phyloP scores from a whole-genome alignment of 2,888 invertebrate genomes.

The Leucoma salicis region DNA sequence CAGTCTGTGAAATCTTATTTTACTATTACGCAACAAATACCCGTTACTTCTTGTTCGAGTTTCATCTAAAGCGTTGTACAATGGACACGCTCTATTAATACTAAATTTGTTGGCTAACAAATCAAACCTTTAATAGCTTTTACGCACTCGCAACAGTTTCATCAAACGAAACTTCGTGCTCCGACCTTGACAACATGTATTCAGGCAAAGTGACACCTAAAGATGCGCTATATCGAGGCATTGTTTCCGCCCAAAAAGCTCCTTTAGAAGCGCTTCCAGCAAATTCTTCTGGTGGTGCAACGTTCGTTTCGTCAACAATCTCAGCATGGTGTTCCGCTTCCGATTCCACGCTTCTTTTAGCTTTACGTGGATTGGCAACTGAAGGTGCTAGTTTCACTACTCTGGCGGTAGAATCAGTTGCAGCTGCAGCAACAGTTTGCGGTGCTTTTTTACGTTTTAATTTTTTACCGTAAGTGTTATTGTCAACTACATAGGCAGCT shows the following conservation, averaged over 20 bases:
- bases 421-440: constrained; percentile 44
- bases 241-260: constrained; percentile 85
- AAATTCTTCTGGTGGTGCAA: constrained; percentile 77
- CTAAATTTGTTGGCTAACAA: constrained; percentile 60
- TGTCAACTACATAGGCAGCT: constrained; percentile 66
- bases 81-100: constrained; percentile 75
- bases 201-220: constrained; percentile 85
- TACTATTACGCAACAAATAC: constrained; percentile 65
- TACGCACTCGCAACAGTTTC: constrained; percentile 75
- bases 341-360: constrained; percentile 61
- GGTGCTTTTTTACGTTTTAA: constrained; percentile 68
- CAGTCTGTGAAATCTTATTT: constrained; percentile 64
- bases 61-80: constrained; percentile 63
- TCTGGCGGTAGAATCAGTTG: constrained; percentile 45
- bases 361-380: constrained; percentile 37
- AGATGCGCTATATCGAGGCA: constrained; percentile 83
- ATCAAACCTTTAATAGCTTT: constrained; percentile 44
- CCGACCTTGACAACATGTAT: constrained; percentile 86
- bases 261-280: constrained; percentile 81
- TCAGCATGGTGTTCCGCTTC: constrained; percentile 54
- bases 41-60: constrained; percentile 58
- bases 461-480: constrained; percentile 62
- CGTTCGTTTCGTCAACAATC: constrained; percentile 60
- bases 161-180: constrained; percentile 86
- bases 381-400: constrained; percentile 34